These are phyloP conservation scores for Calameuta idolon DNA, from an alignment of 2,888 invertebrate species.

Conservation along the genomic window DNA sequence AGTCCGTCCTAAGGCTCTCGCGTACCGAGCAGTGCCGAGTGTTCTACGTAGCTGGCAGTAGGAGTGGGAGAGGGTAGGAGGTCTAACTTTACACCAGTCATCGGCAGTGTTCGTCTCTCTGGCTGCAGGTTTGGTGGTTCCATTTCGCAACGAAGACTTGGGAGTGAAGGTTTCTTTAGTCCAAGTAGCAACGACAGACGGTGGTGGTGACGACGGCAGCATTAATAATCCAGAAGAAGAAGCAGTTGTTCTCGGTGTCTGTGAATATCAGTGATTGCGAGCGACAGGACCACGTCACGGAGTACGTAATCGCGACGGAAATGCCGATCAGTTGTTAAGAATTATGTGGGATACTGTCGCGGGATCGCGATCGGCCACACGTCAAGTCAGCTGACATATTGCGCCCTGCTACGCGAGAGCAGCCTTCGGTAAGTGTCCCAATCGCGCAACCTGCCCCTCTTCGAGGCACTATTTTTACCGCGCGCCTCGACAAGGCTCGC, in stretches of 20 bases:
- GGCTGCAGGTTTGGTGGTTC: slow-evolving; percentile 45
- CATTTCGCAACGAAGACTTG: slow-evolving; percentile 35
- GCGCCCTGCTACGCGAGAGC: slow-evolving; percentile 66
- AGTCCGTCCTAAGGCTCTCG: not conserved
- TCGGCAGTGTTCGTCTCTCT: slow-evolving; percentile 57
- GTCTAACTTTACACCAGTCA: slow-evolving; percentile 60
- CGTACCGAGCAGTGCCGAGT: slow-evolving; percentile 1
- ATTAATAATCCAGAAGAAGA: not conserved
- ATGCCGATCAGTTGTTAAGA: slow-evolving; percentile 41
- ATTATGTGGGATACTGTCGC: slow-evolving; percentile 65
- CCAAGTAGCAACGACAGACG: slow-evolving; percentile 18
- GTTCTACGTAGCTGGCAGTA: slow-evolving; percentile 11
- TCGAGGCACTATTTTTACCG: slow-evolving; percentile 47
- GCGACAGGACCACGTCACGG: not conserved
- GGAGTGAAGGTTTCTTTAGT: slow-evolving; percentile 37
- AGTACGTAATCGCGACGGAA: not conserved
- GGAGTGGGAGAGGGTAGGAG: slow-evolving; percentile 42
- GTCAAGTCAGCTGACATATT: slow-evolving; percentile 68
- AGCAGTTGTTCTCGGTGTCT: not conserved
- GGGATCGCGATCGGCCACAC: slow-evolving; percentile 63
- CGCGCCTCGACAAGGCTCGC: slow-evolving; percentile 9
- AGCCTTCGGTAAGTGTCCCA: slow-evolving; percentile 63
- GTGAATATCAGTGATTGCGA: slow-evolving; percentile 5
- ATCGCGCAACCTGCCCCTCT: slow-evolving; percentile 28
- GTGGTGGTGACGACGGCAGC: slow-evolving; percentile 6